phyloP scores from a whole-genome alignment of 1,140 invertebrate species.

The Macrotrachela quadricornifera region DNA sequence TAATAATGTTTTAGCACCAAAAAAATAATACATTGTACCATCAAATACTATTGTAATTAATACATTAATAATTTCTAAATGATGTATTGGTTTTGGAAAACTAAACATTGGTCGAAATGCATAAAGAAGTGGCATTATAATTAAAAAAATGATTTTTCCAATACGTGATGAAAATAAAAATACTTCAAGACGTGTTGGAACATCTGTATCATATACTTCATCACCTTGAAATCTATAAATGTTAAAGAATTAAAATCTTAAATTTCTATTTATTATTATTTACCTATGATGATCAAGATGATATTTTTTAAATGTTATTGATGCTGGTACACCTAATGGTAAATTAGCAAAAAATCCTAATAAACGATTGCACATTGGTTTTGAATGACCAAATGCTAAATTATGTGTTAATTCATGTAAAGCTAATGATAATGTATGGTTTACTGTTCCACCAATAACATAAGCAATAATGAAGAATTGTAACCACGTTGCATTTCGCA shows the following conservation, averaged over 20 bases:
- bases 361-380: constrained; percentile 57
- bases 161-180: constrained; percentile 72
- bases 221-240: constrained; percentile 69
- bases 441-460: constrained; percentile 84
- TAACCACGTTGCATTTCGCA: constrained; percentile 54
- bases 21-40: constrained; percentile 48
- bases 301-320: constrained; percentile 90
- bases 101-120: constrained; percentile 67
- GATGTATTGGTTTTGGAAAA: constrained; percentile 60
- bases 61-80: constrained; percentile 58
- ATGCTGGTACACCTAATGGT: constrained; percentile 76
- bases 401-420: constrained; percentile 95
- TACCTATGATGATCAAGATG: constrained; percentile 75
- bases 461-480: constrained; percentile 55
- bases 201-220: constrained; percentile 76
- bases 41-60: constrained; percentile 69
- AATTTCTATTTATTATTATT: too few relatives aligned
- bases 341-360: constrained; percentile 88
- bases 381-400: constrained; percentile 72
- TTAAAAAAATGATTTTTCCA: constrained; percentile 79
- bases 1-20: too few relatives aligned
- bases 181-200: constrained; percentile 74
- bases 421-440: constrained; percentile 85
- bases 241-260: not conserved
- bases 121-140: constrained; percentile 88